Percentiles rank a stretch among this genome's conserved stretches.
Conservation (phyloP, 2,797 vertebrate species). For the Chelidonichthys spinosus region DNA sequence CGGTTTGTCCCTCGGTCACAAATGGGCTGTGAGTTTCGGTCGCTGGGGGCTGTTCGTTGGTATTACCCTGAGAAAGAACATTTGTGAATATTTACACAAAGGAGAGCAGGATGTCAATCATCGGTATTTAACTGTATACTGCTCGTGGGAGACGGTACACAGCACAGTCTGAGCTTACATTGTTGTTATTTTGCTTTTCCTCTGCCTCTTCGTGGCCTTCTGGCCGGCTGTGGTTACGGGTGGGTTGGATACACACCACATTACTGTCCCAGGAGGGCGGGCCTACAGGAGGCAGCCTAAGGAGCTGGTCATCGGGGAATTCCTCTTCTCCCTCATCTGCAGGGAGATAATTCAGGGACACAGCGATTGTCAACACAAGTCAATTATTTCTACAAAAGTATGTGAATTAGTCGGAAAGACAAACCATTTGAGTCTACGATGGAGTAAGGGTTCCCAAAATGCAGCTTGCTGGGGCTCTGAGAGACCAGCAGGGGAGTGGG, state of each 20-base stretch:
- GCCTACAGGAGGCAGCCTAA: constrained; percentile 90
- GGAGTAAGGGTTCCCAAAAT: constrained; percentile 94
- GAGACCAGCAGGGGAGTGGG: constrained; percentile 87
- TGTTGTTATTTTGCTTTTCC: constrained; percentile 84
- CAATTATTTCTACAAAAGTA: neutral
- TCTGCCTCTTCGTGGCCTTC: constrained; percentile 95
- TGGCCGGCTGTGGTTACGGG: constrained; percentile 93
- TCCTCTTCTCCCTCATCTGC: constrained; percentile 93
- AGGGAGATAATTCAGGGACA: constrained; percentile 12
- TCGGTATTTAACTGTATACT: neutral
- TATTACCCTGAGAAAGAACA: constrained; percentile 60
- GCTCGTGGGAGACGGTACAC: neutral
- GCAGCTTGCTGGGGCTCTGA: constrained; percentile 87
- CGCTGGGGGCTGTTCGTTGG: constrained; percentile 79
- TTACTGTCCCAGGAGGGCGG: constrained; percentile 94
- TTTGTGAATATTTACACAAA: neutral
- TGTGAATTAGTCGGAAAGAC: neutral
- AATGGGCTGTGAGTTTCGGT: constrained; percentile 84
- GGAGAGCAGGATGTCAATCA: neutral
- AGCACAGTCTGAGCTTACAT: constrained; percentile 76
- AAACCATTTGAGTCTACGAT: constrained; percentile 63
- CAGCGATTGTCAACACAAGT: constrained; percentile 2
- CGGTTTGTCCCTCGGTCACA: constrained; percentile 88
- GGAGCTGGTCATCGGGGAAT: constrained; percentile 93
- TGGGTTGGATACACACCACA: constrained; percentile 97